A percentile compares a stretch with the other conserved stretches of the same genome.
These are phyloP conservation scores for Pollimyrus isidori DNA, from an alignment of 2,113 vertebrate genomes.

Conservation along the genomic window DNA sequence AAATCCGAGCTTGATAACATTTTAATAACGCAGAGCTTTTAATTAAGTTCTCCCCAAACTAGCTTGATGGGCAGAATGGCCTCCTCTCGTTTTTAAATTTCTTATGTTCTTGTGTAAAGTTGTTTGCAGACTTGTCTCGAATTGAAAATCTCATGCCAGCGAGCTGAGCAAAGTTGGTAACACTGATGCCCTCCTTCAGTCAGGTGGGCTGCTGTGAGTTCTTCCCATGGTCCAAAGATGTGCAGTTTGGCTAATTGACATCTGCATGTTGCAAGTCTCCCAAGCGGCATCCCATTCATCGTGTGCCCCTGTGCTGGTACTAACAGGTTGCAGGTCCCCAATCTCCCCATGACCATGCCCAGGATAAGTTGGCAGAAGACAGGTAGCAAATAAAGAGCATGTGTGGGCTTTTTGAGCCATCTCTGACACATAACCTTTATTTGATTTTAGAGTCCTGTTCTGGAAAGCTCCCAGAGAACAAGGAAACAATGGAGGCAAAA, in stretches of 20 bases:
- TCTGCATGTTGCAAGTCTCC: neutral
- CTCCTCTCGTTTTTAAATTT: too few species aligned
- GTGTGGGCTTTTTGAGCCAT: neutral
- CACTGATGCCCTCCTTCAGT: neutral
- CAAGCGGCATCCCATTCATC: neutral
- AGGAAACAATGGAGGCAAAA: neutral
- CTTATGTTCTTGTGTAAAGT: too few species aligned
- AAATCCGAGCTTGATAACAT: too few species aligned
- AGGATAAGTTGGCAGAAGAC: neutral
- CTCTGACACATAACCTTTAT: neutral
- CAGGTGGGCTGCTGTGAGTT: neutral
- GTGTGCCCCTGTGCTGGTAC: neutral
- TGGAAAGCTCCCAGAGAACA: slow-evolving; percentile 15
- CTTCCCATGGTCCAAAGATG: neutral
- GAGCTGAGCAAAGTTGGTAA: too few species aligned
- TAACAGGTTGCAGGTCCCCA: neutral
- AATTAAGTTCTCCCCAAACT: too few species aligned
- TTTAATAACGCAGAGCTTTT: too few species aligned
- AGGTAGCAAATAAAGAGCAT: neutral
- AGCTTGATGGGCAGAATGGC: too few species aligned
- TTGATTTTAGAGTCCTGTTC: slow-evolving; percentile 35
- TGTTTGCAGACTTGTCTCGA: too few species aligned
- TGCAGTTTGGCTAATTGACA: neutral
- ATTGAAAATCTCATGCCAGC: too few species aligned
- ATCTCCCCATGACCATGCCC: neutral